A percentile compares a stretch with the other conserved stretches of the same genome.
phyloP scores from a whole-genome alignment of 2,113 vertebrate genomes.

The Cheirogaleus medius region DNA sequence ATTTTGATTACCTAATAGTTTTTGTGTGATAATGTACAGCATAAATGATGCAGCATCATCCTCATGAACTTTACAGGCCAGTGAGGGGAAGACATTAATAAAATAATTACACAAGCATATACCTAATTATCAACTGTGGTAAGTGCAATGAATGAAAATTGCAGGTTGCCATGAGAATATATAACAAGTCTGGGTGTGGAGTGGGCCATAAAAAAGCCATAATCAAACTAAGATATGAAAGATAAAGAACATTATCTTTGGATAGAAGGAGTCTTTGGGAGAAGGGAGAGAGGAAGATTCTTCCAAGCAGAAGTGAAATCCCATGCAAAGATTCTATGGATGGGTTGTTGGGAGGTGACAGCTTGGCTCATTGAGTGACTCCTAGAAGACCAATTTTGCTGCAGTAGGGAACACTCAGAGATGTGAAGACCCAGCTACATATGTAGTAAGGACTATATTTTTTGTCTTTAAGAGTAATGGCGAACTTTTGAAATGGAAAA shows the following conservation, averaged over 20 bases:
- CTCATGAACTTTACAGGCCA: neutral
- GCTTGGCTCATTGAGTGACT: neutral
- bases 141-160: neutral
- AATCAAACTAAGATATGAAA: neutral
- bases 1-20: neutral
- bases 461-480: neutral
- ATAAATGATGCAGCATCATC: neutral
- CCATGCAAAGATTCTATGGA: neutral
- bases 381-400: neutral
- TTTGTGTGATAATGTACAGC: neutral
- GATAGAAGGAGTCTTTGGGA: neutral
- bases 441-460: neutral
- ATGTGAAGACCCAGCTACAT: neutral
- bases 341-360: neutral
- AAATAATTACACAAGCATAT: neutral
- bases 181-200: neutral
- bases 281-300: neutral
- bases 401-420: neutral
- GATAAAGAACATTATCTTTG: neutral
- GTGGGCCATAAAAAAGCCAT: neutral
- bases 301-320: neutral
- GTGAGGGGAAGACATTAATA: neutral
- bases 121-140: neutral
- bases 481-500: neutral
- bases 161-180: neutral